phyloP scores from a whole-genome alignment of 1,140 invertebrate species.

The Patella vulgata region DNA sequence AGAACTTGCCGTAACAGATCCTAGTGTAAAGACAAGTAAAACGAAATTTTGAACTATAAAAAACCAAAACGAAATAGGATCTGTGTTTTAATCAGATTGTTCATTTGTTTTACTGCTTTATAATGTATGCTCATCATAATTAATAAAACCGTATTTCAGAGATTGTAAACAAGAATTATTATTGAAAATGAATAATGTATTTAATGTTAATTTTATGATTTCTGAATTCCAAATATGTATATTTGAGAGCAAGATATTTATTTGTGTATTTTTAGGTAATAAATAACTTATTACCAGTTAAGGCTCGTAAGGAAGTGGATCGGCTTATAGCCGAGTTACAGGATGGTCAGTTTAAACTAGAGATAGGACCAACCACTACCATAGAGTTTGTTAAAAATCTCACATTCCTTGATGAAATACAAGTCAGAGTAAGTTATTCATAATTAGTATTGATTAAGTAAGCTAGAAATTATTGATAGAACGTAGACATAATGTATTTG shows the following conservation, averaged over 20 bases:
- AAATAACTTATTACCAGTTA: conserved; percentile 65
- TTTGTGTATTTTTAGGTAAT: conserved; percentile 62
- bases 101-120: too few relatives aligned
- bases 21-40: too few relatives aligned
- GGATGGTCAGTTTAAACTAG: conserved; percentile 73
- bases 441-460: not conserved
- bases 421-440: conserved; percentile 64
- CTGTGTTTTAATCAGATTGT: too few relatives aligned
- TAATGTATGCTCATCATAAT: too few relatives aligned
- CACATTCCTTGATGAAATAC: conserved; percentile 75
- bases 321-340: conserved; percentile 71
- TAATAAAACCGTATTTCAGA: too few relatives aligned
- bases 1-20: too few relatives aligned
- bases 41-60: too few relatives aligned
- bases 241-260: too few relatives aligned
- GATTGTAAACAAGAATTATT: too few relatives aligned
- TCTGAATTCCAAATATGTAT: too few relatives aligned
- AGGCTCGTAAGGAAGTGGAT: conserved; percentile 74
- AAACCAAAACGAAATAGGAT: too few relatives aligned
- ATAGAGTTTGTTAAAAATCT: conserved; percentile 77
- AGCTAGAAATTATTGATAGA: not conserved
- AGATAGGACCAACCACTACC: conserved; percentile 73
- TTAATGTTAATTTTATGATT: too few relatives aligned
- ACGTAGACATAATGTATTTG: not conserved
- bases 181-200: not conserved